Conservation (phyloP, 2,888 invertebrate species). For the Pteria penguin region DNA sequence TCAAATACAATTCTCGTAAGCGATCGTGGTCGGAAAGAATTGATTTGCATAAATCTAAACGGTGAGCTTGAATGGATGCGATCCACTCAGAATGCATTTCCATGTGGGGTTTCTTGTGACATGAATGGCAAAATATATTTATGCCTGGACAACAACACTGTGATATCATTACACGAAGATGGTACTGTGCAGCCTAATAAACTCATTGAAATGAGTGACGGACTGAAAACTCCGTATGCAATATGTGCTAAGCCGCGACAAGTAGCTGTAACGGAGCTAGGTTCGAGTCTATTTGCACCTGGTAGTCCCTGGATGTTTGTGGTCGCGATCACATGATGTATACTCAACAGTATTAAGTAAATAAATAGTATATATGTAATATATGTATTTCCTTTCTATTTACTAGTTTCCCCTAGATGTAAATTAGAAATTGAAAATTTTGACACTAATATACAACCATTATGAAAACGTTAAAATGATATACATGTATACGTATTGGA, state of each 20-base stretch:
- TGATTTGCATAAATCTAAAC: conserved; percentile 46
- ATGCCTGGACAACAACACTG: conserved; percentile 54
- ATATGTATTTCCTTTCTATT: no score
- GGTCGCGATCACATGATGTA: no score
- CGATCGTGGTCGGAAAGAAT: conserved; percentile 54
- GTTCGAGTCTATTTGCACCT: conserved; percentile 58
- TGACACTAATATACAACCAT: no score
- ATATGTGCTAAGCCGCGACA: conserved; percentile 48
- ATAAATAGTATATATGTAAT: no score
- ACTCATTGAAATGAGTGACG: conserved; percentile 51
- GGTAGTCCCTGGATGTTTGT: conserved; percentile 56
- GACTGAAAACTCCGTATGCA: conserved; percentile 57
- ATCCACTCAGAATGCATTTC: conserved; percentile 46
- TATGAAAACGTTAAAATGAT: no score
- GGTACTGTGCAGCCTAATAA: conserved; percentile 49
- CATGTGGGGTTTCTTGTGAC: conserved; percentile 59
- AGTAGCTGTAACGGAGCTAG: conserved; percentile 59
- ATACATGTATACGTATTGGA: no score
- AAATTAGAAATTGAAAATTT: no score
- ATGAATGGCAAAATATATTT: conserved; percentile 50
- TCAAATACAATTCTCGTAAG: conserved; percentile 54
- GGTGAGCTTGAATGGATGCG: conserved; percentile 55
- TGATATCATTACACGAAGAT: conserved; percentile 52
- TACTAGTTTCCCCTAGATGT: no score
- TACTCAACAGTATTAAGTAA: no score